These are phyloP conservation scores for Sternotherus odoratus DNA, from an alignment of 2,797 vertebrate species.

Conservation along the genomic window DNA sequence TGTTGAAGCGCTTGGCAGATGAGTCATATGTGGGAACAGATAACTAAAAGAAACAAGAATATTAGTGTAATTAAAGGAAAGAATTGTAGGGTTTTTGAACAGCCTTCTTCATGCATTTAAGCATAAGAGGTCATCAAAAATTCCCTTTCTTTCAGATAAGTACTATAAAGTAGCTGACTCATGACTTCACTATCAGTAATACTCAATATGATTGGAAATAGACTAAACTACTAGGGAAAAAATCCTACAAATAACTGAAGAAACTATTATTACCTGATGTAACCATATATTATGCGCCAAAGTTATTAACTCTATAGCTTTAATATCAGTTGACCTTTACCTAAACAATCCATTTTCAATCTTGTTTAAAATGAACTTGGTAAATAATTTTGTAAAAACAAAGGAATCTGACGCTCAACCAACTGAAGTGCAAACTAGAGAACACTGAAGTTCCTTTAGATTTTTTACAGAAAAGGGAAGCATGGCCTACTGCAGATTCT, in stretches of 20 bases:
- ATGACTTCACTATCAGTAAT: background rate
- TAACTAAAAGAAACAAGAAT: background rate
- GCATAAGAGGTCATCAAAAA: constrained; percentile 9
- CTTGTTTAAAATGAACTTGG: constrained; percentile 6
- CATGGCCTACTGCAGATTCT: background rate
- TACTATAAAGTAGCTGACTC: background rate
- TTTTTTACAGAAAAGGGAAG: background rate
- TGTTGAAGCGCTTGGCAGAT: background rate
- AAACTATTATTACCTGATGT: constrained; percentile 11
- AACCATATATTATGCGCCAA: background rate
- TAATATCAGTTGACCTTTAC: constrained; percentile 38
- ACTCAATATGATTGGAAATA: background rate
- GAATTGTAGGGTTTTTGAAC: background rate
- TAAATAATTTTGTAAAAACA: constrained; percentile 21
- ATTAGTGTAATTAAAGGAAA: constrained; percentile 5
- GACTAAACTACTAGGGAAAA: background rate
- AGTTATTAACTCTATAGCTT: constrained; percentile 15
- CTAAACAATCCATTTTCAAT: constrained; percentile 25
- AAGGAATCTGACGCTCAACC: background rate
- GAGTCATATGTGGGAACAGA: background rate
- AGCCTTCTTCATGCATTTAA: background rate
- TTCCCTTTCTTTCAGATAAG: background rate
- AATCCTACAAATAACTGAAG: constrained; percentile 20
- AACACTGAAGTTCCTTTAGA: background rate
- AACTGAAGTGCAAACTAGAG: background rate